Evolutionary conservation across 1,140 invertebrate genomes (phyloP), one percentile per base, ranked within the genome.

Genomic region (Oryzaephilus surinamensis): DNA sequence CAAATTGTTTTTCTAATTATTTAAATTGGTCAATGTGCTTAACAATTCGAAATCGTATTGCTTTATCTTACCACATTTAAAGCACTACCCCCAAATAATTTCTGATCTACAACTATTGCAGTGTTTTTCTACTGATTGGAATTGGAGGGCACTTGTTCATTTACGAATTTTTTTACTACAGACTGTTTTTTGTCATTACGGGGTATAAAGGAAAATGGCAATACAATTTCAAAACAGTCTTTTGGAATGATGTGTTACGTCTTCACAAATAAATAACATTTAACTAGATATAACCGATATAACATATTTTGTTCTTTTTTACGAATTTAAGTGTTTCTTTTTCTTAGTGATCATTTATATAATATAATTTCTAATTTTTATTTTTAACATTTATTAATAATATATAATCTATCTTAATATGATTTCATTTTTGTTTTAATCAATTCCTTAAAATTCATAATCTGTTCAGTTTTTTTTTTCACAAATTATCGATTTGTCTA

Each of bases 221-320:
- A 41, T 41, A 31, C 46, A 48, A 41, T 45, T 41, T 45, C 46
- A 43, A 34, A 39, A 41, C 46, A 48, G 46, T 48, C 46, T 48
- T 48, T 42, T n/a, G 43, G 35, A 48, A 45, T 37, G 33, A 36
- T 37, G 34, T 43, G 34, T 32, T 32, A 34, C 14, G 28, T 36
- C n/a, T 36, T 21, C 33, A 36, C 33, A 40, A 32, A 26, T 20
- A 32, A n/a, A n/a, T n/a, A n/a, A n/a, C n/a, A n/a, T n/a, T n/a
- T n/a, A n/a, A n/a, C n/a, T n/a, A n/a, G n/a, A n/a, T n/a, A n/a
- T n/a, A n/a, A n/a, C n/a, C n/a, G n/a, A n/a, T n/a, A n/a, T n/a
- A n/a, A n/a, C n/a, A n/a, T n/a, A n/a, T n/a, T n/a, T n/a, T n/a
- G n/a, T n/a, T n/a, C n/a, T n/a, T n/a, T n/a, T n/a, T n/a, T n/a